A percentile compares a stretch with the other conserved stretches of the same genome.
Conservation (phyloP, 1,140 invertebrate species). For the Macrotrachela quadricornifera region DNA sequence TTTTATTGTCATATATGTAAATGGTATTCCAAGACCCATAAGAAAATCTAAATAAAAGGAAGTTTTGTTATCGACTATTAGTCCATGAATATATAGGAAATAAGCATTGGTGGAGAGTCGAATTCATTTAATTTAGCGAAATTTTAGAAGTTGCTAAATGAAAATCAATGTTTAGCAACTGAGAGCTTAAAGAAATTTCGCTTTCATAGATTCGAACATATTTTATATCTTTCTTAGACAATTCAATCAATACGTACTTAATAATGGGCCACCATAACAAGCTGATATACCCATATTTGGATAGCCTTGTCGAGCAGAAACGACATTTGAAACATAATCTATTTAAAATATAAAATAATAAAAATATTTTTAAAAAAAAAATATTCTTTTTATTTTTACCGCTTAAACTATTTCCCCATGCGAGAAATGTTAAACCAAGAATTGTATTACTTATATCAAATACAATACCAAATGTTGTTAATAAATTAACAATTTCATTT, state of each 20-base stretch:
- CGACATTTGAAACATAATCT: slow-evolving; percentile 45
- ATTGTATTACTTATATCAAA: slow-evolving; percentile 41
- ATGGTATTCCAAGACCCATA: slow-evolving; percentile 37
- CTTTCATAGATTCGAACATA: not conserved
- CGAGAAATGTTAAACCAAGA: slow-evolving; percentile 45
- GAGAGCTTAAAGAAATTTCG: slow-evolving; percentile 1
- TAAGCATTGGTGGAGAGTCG: not conserved
- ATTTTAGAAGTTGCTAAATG: not conserved
- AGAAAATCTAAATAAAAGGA: slow-evolving; percentile 28
- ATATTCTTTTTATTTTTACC: slow-evolving; percentile 28
- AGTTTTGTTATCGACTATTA: not conserved
- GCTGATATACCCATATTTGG: slow-evolving; percentile 46
- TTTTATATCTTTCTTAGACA: slow-evolving; percentile 15
- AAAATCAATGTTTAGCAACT: not conserved
- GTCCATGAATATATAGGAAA: not conserved
- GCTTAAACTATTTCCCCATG: slow-evolving; percentile 48
- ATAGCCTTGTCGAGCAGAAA: slow-evolving; percentile 41
- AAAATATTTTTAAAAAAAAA: not conserved
- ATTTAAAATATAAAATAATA: slow-evolving; percentile 11
- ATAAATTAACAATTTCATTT: slow-evolving; percentile 42
- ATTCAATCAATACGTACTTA: slow-evolving; percentile 35
- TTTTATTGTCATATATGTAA: slow-evolving; percentile 18
- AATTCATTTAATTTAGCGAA: not conserved
- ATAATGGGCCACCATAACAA: slow-evolving; percentile 46
- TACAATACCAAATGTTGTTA: slow-evolving; percentile 38